A percentile compares a stretch with the other conserved stretches of the same genome.
Conservation (phyloP, 2,888 invertebrate genomes). For the Agrochola lychnidis region DNA sequence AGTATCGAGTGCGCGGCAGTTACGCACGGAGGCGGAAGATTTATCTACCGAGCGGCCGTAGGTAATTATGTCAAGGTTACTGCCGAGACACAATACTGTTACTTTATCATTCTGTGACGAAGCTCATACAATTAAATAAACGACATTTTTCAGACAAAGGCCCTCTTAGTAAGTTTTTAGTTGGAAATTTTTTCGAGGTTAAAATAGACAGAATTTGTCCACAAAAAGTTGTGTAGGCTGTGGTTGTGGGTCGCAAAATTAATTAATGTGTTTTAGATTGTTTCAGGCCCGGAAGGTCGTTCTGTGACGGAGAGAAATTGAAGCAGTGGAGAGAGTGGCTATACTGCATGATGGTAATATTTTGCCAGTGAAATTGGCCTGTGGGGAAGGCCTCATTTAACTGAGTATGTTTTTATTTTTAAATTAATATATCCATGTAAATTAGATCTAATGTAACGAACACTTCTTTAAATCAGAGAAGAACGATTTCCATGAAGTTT, state of each 20-base stretch:
- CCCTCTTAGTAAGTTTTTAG: slow-evolving; percentile 21
- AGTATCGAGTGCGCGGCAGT: too few species aligned
- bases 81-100: too few species aligned
- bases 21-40: too few species aligned
- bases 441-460: too few species aligned
- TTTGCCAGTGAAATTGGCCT: neutral
- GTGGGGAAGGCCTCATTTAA: neutral
- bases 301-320: slow-evolving; percentile 41
- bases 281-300: slow-evolving; percentile 26
- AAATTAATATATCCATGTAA: neutral
- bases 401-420: neutral
- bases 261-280: slow-evolving; percentile 52
- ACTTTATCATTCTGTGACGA: too few species aligned
- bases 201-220: slow-evolving; percentile 26
- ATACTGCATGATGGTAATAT: neutral
- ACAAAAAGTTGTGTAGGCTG: slow-evolving; percentile 32
- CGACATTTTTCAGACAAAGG: slow-evolving; percentile 19
- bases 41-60: too few species aligned
- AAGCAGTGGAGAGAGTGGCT: neutral
- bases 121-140: slow-evolving; percentile 39
- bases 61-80: too few species aligned
- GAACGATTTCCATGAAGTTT: neutral
- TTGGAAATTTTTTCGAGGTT: slow-evolving; percentile 12
- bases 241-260: slow-evolving; percentile 33
- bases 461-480: too few species aligned